These are phyloP conservation scores for Tamias sibiricus DNA, from an alignment of 2,113 vertebrate species.

Conservation along the genomic window DNA sequence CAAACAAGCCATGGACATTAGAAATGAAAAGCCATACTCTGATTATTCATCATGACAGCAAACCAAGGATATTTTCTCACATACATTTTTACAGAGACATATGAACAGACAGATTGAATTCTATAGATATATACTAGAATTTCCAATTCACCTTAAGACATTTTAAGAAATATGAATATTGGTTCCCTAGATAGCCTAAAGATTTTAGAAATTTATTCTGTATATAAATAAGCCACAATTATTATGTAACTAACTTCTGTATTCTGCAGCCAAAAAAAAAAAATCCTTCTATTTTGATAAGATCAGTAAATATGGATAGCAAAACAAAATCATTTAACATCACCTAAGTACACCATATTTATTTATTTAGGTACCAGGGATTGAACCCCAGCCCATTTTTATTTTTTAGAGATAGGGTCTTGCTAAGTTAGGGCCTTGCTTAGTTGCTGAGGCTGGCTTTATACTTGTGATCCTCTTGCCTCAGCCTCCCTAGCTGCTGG, in stretches of 20 bases:
- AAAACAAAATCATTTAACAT: slow-evolving; percentile 2
- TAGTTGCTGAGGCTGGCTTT: too few species aligned
- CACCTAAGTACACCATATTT: neutral
- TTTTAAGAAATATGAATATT: slow-evolving; percentile 40
- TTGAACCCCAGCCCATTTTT: too few species aligned
- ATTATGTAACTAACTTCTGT: slow-evolving; percentile 3
- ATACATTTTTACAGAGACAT: slow-evolving; percentile 33
- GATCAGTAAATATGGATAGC: neutral
- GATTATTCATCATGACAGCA: slow-evolving; percentile 3
- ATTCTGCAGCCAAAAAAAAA: slow-evolving; percentile 32
- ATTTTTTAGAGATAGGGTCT: too few species aligned
- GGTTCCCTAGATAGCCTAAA: neutral
- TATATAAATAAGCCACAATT: neutral
- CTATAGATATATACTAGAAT: neutral
- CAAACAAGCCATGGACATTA: neutral
- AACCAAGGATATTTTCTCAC: neutral
- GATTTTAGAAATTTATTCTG: neutral
- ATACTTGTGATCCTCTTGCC: too few species aligned
- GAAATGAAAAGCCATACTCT: slow-evolving; percentile 27
- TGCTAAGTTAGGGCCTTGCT: too few species aligned
- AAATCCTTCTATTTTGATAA: neutral
- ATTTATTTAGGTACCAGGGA: too few species aligned
- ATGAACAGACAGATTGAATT: slow-evolving; percentile 4
- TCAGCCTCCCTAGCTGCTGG: too few species aligned
- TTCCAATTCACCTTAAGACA: slow-evolving; percentile 5